Evolutionary conservation across 2,888 invertebrate genomes (phyloP).

Genomic region (Alviniconcha strummeri): DNA sequence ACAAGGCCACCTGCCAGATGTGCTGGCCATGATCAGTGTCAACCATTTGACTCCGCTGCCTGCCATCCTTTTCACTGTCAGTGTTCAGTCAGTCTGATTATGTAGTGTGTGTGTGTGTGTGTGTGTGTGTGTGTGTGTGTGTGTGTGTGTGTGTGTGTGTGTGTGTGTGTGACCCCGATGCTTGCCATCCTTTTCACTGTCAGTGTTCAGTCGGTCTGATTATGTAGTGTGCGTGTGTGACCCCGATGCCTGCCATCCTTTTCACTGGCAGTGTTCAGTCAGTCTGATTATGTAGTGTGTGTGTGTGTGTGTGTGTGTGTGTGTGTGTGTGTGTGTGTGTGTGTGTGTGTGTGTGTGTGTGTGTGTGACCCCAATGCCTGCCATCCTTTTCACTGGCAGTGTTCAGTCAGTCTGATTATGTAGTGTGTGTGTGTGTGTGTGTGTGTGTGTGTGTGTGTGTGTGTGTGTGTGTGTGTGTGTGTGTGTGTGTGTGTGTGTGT

Average conservation of each 20-base stretch:
- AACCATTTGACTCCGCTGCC: constrained; percentile 88
- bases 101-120: not conserved
- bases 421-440: not conserved
- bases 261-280: constrained; percentile 81
- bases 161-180: constrained; percentile 81
- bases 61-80: constrained; percentile 87
- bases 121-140: not conserved
- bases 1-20: constrained; percentile 88
- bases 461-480: not conserved
- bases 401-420: not conserved
- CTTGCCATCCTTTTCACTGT: constrained; percentile 90
- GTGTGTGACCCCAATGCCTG: constrained; percentile 85
- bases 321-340: not conserved
- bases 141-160: not conserved
- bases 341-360: not conserved
- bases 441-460: not conserved
- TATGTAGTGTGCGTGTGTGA: constrained; percentile 73
- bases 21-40: constrained; percentile 87
- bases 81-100: constrained; percentile 17
- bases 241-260: constrained; percentile 89
- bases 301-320: not conserved
- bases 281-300: not conserved
- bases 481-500: not conserved
- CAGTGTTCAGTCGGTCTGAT: constrained; percentile 46
- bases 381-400: constrained; percentile 86